These are phyloP conservation scores for Protodeltote pygarga DNA, from an alignment of 2,888 invertebrate species.

Conservation along the genomic window DNA sequence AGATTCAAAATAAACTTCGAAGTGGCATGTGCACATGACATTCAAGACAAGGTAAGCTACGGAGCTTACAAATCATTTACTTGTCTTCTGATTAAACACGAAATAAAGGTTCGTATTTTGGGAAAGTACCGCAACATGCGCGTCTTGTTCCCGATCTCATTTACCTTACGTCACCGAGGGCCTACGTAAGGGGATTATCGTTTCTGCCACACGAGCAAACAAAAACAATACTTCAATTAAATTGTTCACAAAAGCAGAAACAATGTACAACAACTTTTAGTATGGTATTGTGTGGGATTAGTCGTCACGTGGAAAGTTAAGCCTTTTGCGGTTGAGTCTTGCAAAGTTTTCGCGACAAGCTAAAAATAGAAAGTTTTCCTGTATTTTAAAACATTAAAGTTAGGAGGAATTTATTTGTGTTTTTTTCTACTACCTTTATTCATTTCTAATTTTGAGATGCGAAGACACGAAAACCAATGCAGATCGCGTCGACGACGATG, in stretches of 20 bases:
- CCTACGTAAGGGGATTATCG: constrained; percentile 17
- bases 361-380: too few relatives aligned
- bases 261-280: constrained; percentile 7
- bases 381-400: too few relatives aligned
- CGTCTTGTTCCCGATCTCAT: constrained; percentile 26
- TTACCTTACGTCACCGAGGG: constrained; percentile 17
- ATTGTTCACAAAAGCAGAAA: constrained; percentile 12
- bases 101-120: constrained; percentile 11
- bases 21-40: too few relatives aligned
- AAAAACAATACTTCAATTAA: constrained; percentile 21
- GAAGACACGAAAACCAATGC: too few relatives aligned
- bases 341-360: too few relatives aligned
- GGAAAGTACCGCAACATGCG: background rate
- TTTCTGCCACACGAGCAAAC: background rate
- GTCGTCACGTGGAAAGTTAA: background rate
- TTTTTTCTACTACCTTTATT: too few relatives aligned
- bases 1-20: too few relatives aligned
- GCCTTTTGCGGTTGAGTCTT: too few relatives aligned
- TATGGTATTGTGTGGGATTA: background rate
- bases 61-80: constrained; percentile 16
- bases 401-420: too few relatives aligned
- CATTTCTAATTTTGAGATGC: too few relatives aligned
- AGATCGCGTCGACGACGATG: too few relatives aligned
- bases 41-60: constrained; percentile 23
- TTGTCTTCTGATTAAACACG: constrained; percentile 9